A percentile compares a stretch with the other conserved stretches of the same genome.
phyloP scores from a whole-genome alignment of 2,888 invertebrate species.

The Caenorhabditis sp. region DNA sequence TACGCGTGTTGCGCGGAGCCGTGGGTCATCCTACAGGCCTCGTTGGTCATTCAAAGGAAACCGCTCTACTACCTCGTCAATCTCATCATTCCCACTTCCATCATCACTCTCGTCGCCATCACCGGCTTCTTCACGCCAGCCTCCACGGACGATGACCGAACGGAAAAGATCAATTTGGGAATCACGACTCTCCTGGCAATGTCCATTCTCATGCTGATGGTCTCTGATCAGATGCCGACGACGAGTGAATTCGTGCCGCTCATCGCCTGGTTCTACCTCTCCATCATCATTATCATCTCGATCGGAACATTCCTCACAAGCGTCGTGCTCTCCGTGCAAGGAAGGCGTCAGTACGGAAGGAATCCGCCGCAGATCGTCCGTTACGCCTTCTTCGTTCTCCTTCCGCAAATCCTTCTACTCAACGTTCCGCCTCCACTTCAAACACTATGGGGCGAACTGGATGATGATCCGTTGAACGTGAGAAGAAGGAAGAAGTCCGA shows the following conservation, averaged over 20 bases:
- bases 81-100: slow-evolving; percentile 80
- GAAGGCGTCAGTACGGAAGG: slow-evolving; percentile 75
- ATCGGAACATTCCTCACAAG: slow-evolving; percentile 78
- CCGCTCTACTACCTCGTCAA: slow-evolving; percentile 79
- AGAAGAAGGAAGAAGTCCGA: slow-evolving; percentile 48
- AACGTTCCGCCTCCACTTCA: slow-evolving; percentile 72
- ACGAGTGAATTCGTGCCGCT: slow-evolving; percentile 78
- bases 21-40: slow-evolving; percentile 69
- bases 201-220: slow-evolving; percentile 81
- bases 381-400: slow-evolving; percentile 71
- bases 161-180: slow-evolving; percentile 77
- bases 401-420: slow-evolving; percentile 63
- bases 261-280: slow-evolving; percentile 78
- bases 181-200: slow-evolving; percentile 79
- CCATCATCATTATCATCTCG: slow-evolving; percentile 76
- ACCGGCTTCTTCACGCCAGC: slow-evolving; percentile 81
- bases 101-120: slow-evolving; percentile 80
- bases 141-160: slow-evolving; percentile 79
- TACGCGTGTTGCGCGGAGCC: slow-evolving; percentile 76
- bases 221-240: slow-evolving; percentile 81
- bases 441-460: slow-evolving; percentile 74
- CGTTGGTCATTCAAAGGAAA: slow-evolving; percentile 73
- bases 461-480: slow-evolving; percentile 64
- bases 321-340: slow-evolving; percentile 76
- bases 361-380: slow-evolving; percentile 72